These are phyloP conservation scores for Perognathus longimembris DNA, from an alignment of 2,113 vertebrate species.

Conservation along the genomic window DNA sequence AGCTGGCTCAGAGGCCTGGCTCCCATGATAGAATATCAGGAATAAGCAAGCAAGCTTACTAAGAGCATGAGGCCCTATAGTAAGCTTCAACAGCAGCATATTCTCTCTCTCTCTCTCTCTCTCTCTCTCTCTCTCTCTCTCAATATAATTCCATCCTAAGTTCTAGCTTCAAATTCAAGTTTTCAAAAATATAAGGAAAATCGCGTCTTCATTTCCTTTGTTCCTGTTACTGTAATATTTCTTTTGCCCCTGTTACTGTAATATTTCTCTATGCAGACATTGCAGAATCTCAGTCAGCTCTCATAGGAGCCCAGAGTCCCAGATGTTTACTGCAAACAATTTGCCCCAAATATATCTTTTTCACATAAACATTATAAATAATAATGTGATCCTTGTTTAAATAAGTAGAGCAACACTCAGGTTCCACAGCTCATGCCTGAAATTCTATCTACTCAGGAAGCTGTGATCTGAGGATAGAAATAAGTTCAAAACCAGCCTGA, in stretches of 20 bases:
- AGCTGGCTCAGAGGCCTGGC: too few species aligned
- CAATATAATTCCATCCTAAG: neutral
- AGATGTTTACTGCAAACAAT: slow-evolving; percentile 39
- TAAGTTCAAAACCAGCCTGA: too few species aligned
- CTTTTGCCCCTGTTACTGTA: neutral
- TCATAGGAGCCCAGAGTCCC: neutral
- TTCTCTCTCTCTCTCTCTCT: too few species aligned
- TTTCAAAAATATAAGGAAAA: neutral
- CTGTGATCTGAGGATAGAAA: too few species aligned
- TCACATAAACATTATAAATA: neutral
- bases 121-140: too few species aligned
- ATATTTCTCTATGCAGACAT: slow-evolving; percentile 15
- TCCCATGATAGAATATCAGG: too few species aligned
- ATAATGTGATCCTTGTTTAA: rapidly evolving
- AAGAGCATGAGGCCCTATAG: too few species aligned
- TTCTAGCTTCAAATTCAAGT: neutral
- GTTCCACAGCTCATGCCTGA: too few species aligned
- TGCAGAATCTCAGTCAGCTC: slow-evolving; percentile 37
- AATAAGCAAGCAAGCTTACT: too few species aligned
- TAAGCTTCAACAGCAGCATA: too few species aligned
- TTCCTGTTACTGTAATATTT: neutral
- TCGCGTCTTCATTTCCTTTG: slow-evolving; percentile 39
- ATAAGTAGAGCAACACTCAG: neutral
- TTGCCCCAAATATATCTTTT: slow-evolving; percentile 51
- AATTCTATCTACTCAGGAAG: too few species aligned